These are phyloP conservation scores for Cerastis rubricosa DNA, from an alignment of 2,888 invertebrate species.

Conservation along the genomic window DNA sequence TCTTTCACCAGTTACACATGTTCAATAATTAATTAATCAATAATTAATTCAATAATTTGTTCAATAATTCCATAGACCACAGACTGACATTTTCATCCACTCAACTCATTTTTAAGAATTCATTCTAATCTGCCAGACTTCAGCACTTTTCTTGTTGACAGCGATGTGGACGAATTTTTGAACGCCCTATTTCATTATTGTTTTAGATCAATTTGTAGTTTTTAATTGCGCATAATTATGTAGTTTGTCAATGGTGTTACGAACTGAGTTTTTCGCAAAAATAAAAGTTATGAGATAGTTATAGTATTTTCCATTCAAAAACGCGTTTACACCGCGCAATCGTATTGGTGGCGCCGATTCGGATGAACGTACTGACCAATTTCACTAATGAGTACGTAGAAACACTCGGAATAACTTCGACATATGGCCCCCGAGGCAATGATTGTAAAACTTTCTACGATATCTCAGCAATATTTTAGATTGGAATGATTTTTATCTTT, in stretches of 20 bases:
- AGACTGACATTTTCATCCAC: too few species aligned
- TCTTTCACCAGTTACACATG: too few species aligned
- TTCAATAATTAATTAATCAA: too few species aligned
- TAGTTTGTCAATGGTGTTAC: background rate
- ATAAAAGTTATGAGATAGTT: background rate
- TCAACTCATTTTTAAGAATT: background rate
- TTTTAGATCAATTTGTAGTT: too few species aligned
- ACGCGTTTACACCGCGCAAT: background rate
- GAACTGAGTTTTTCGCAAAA: background rate
- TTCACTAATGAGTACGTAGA: conserved; percentile 75
- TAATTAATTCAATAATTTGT: too few species aligned
- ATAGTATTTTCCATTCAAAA: background rate
- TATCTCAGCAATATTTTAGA: conserved; percentile 43
- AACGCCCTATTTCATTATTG: too few species aligned
- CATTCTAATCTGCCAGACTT: too few species aligned
- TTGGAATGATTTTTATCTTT: conserved; percentile 38
- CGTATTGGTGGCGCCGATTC: conserved; percentile 19
- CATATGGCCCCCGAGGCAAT: conserved; percentile 47
- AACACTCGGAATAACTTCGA: conserved; percentile 58
- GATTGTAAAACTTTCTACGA: conserved; percentile 60
- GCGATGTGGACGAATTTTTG: too few species aligned
- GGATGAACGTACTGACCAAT: conserved; percentile 65
- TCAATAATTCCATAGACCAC: too few species aligned
- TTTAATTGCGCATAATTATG: too few species aligned
- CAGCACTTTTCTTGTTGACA: too few species aligned